A percentile compares a stretch with the other conserved stretches of the same genome.
Evolutionary conservation across 2,888 invertebrate genomes (phyloP).

Genomic region (Phalangium opilio): DNA sequence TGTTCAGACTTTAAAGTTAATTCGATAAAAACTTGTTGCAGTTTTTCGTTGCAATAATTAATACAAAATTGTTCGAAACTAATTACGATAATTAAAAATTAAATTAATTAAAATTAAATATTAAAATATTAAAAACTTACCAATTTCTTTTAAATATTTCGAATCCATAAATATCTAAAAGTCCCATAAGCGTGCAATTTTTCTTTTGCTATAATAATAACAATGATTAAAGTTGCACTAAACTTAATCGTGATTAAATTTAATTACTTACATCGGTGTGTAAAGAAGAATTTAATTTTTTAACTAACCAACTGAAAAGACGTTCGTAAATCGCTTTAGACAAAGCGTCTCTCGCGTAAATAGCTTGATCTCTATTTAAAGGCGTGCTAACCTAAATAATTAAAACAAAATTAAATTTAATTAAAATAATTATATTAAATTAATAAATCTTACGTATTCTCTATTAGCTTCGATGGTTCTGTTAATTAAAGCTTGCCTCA

Average conservation of each 20-base stretch:
- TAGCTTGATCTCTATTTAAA: slow-evolving; percentile 55
- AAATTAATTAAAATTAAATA: neutral
- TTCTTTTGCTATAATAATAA: neutral
- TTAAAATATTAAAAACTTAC: slow-evolving; percentile 29
- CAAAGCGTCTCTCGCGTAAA: slow-evolving; percentile 73
- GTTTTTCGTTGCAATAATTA: slow-evolving; percentile 88
- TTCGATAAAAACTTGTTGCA: slow-evolving; percentile 85
- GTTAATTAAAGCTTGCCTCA: slow-evolving; percentile 58
- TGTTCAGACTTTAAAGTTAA: slow-evolving; percentile 79
- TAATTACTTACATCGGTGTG: slow-evolving; percentile 27
- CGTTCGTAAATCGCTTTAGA: slow-evolving; percentile 83
- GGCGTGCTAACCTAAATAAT: slow-evolving; percentile 49
- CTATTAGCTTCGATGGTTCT: slow-evolving; percentile 72
- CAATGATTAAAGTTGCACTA: neutral
- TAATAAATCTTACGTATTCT: slow-evolving; percentile 40
- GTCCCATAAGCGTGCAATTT: slow-evolving; percentile 45
- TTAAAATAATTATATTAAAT: neutral
- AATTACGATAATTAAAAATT: too few species aligned
- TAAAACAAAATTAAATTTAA: neutral
- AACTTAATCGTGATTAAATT: neutral
- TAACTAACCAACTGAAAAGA: slow-evolving; percentile 77
- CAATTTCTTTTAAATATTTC: slow-evolving; percentile 82
- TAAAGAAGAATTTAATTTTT: slow-evolving; percentile 57
- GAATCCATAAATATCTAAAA: slow-evolving; percentile 86
- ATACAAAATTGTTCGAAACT: slow-evolving; percentile 86